Conservation (phyloP, 2,797 vertebrate genomes). For the Leucoraja ocellata region DNA sequence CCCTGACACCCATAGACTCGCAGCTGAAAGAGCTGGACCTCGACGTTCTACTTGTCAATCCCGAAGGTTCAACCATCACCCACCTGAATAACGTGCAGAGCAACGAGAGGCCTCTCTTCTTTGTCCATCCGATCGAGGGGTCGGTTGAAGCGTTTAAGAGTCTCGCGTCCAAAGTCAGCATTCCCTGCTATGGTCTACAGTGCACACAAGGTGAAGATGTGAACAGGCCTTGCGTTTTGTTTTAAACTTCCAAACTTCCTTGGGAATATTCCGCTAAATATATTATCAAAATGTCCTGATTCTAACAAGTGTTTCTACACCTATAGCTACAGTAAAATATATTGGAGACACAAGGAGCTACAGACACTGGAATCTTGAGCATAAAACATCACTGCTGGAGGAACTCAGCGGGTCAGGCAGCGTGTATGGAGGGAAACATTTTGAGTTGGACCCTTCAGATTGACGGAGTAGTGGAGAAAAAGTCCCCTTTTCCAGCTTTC, state of each 20-base stretch:
- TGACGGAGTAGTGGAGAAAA: too few relatives aligned
- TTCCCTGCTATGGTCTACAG: conserved; percentile 88
- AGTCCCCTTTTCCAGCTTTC: too few relatives aligned
- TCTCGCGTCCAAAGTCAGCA: conserved; percentile 71
- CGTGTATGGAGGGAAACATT: too few relatives aligned
- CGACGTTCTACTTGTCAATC: conserved; percentile 74
- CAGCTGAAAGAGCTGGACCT: conserved; percentile 64
- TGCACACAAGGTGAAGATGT: conserved; percentile 75
- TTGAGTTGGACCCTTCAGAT: too few relatives aligned
- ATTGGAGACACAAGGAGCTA: too few relatives aligned
- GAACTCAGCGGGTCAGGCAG: too few relatives aligned
- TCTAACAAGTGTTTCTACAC: not conserved
- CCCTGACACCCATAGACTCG: conserved; percentile 43
- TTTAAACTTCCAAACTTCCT: not conserved
- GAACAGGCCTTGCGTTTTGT: not conserved
- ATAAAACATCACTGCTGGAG: too few relatives aligned
- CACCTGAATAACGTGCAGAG: conserved; percentile 75
- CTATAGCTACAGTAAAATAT: not conserved
- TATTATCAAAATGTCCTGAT: not conserved
- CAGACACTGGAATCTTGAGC: too few relatives aligned
- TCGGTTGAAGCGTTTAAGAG: conserved; percentile 69
- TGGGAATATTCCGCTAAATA: not conserved
- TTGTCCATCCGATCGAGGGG: conserved; percentile 92
- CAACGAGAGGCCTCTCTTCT: conserved; percentile 77
- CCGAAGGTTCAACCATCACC: conserved; percentile 66